These are phyloP conservation scores for Acropternis orthonyx DNA, from an alignment of 2,797 vertebrate species.

Conservation along the genomic window DNA sequence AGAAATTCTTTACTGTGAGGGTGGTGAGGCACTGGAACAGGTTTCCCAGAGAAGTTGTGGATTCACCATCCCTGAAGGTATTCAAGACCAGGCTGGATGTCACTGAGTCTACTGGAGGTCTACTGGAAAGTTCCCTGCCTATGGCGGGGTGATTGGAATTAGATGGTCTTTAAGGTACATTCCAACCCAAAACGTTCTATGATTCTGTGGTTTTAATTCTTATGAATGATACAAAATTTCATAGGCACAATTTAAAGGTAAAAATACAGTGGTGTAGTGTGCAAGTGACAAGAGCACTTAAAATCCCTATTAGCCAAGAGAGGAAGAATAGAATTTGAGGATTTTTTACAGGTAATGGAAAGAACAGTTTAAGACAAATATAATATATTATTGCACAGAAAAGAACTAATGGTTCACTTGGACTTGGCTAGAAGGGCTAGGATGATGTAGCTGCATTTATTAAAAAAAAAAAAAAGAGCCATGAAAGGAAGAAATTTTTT, in stretches of 20 bases:
- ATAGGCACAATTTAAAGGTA: background rate
- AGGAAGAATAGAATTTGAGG: background rate
- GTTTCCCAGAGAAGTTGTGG: background rate
- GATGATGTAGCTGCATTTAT: background rate
- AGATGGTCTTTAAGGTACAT: background rate
- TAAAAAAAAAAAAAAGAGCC: background rate
- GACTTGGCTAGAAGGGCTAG: background rate
- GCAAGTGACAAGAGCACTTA: background rate
- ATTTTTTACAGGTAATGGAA: background rate
- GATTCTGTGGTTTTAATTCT: background rate
- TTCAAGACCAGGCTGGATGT: background rate
- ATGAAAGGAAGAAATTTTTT: background rate
- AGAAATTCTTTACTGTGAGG: background rate
- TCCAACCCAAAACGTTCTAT: background rate
- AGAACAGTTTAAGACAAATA: background rate
- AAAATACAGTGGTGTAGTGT: background rate
- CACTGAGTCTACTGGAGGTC: no score
- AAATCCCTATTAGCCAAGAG: background rate
- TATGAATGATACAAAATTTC: background rate
- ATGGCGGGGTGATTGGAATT: background rate
- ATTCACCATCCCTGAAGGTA: background rate
- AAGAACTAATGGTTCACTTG: background rate
- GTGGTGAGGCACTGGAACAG: background rate
- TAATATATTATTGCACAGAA: background rate
- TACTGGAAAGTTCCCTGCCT: background rate